Conservation (phyloP, 2,888 invertebrate genomes). For the Artemia sinica region DNA sequence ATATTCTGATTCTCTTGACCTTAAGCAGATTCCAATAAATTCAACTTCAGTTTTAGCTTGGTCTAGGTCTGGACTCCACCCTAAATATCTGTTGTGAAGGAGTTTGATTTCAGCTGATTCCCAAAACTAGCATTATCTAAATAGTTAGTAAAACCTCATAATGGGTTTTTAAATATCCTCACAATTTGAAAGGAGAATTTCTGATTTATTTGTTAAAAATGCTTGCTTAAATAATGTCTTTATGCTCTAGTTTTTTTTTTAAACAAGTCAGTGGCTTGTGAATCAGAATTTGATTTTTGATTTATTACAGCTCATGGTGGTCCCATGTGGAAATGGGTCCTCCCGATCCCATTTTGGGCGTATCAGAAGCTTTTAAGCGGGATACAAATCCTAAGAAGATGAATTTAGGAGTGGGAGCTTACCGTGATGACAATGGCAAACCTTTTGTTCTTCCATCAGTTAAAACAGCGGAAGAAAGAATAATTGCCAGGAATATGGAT, state of each 20-base stretch:
- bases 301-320: constrained; percentile 56
- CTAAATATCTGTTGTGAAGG: too few species aligned
- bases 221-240: not conserved
- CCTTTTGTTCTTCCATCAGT: constrained; percentile 86
- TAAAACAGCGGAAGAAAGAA: constrained; percentile 55
- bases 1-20: too few species aligned
- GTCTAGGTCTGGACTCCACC: too few species aligned
- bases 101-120: too few species aligned
- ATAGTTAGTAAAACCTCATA: not conserved
- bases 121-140: too few species aligned
- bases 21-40: too few species aligned
- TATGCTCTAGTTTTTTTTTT: too few species aligned
- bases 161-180: not conserved
- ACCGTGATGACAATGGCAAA: constrained; percentile 91
- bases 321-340: constrained; percentile 83
- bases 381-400: constrained; percentile 84
- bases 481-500: constrained; percentile 52
- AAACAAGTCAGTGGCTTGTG: too few species aligned
- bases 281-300: too few species aligned
- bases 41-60: too few species aligned
- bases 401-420: constrained; percentile 89
- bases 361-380: constrained; percentile 84
- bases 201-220: not conserved
- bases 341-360: constrained; percentile 91
- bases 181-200: not conserved